phyloP scores from a whole-genome alignment of 2,888 invertebrate genomes.

The Strigamia transsilvanica region DNA sequence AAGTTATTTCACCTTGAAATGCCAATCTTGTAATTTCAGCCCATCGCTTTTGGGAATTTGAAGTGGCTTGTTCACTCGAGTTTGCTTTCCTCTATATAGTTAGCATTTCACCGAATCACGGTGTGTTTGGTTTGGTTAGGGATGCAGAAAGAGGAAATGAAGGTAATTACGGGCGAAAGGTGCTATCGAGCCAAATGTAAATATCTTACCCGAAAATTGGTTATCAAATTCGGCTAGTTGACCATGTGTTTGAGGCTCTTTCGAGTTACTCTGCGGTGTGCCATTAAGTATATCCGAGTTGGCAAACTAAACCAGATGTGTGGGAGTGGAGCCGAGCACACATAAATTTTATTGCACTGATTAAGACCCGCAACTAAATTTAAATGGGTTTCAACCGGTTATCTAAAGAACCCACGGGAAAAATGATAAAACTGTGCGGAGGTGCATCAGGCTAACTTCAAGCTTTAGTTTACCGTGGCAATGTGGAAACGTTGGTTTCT shows the following conservation, averaged over 20 bases:
- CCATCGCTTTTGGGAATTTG: conserved; percentile 45
- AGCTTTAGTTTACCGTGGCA: conserved; percentile 12
- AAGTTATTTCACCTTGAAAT: conserved; percentile 49
- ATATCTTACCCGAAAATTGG: neutral
- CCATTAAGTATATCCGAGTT: neutral
- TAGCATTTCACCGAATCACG: neutral
- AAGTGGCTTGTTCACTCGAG: conserved; percentile 41
- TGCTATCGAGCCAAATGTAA: neutral
- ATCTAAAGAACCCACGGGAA: conserved; percentile 43
- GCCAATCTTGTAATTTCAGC: conserved; percentile 45
- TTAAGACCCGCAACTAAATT: conserved; percentile 46
- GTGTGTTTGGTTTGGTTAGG: conserved; percentile 5
- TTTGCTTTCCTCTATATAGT: neutral
- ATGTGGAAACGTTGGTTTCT: neutral
- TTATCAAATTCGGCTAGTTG: neutral
- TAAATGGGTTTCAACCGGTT: conserved; percentile 40
- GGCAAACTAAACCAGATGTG: conserved; percentile 46
- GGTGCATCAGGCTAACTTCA: conserved; percentile 32
- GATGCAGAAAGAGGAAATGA: conserved; percentile 6
- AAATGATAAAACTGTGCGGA: neutral
- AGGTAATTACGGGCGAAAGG: conserved; percentile 7
- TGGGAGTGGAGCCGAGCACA: conserved; percentile 28
- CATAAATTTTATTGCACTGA: conserved; percentile 41
- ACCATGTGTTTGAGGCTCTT: neutral
- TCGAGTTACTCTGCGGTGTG: neutral